Evolutionary conservation across 2,888 invertebrate species (phyloP).

Genomic region (Hypomecis atomaria): DNA sequence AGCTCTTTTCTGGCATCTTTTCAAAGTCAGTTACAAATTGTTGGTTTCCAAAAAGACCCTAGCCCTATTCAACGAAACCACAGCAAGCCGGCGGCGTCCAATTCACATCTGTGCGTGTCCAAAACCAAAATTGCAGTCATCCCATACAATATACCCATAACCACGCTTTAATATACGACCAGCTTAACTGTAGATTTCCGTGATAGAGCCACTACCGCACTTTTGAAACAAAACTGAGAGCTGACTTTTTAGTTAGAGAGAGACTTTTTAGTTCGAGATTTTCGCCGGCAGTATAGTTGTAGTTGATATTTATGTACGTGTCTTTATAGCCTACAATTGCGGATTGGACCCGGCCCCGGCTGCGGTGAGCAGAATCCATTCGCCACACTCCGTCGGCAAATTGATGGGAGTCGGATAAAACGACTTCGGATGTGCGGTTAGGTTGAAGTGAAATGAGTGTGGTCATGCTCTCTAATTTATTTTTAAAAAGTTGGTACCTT

Average conservation of each 20-base stretch:
- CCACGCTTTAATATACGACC: not conserved
- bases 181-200: not conserved
- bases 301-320: not conserved
- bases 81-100: conserved; percentile 3
- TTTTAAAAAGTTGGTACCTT: too few relatives aligned
- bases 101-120: conserved; percentile 20
- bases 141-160: not conserved
- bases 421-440: not conserved
- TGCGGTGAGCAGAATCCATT: conserved; percentile 58
- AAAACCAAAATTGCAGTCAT: conserved; percentile 15
- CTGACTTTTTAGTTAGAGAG: not conserved
- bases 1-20: too few relatives aligned
- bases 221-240: not conserved
- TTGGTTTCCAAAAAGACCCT: not conserved
- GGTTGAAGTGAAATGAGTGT: not conserved
- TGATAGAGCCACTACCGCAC: not conserved
- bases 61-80: not conserved
- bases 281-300: not conserved
- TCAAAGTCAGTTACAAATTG: not conserved
- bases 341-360: conserved; percentile 46
- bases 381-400: conserved; percentile 52
- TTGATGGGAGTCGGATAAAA: conserved; percentile 35
- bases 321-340: conserved; percentile 10
- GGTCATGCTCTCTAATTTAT: not conserved
- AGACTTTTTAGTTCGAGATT: not conserved